Base-by-base conservation (phyloP, 2,113 vertebrate species). In the Leptobrachium ailaonicum region DNA sequence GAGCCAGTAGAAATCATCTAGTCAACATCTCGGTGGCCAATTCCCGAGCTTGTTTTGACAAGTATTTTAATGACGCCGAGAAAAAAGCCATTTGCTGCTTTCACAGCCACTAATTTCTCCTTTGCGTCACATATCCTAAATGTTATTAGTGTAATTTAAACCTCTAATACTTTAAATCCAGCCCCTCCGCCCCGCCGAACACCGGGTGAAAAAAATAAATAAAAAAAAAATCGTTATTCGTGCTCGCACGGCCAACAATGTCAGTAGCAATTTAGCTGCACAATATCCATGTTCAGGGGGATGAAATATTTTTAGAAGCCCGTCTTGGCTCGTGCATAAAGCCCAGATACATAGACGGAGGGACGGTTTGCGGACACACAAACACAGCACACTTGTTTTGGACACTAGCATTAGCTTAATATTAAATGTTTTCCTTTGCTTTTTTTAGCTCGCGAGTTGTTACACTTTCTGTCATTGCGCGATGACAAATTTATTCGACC, bases 121-220 rank as follows among this genome's bases (percentile, higher is more conserved):
- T 44, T 32, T 62, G 71, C 42, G 53, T 69, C 63, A 50, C 44
- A 75, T 68, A 81, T 81, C 79, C 72, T 75, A 50, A 75, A 74
- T 81, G 79, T 75, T 81, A 81, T 81, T 81, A 81, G 54, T 69
- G 79, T 81, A 74, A 81, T 74, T 68, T 69, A 74, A 80, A 60
- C 71, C 71, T 73, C 50, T 80, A 80, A 80, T 80, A 63, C 71
- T 75, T 75, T 62, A 74, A 74, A 80, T 80, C 63, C 64, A 63
- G 62, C 78, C 20, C 78, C 78, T 80, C 64, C 50, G 11, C 13
- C 32, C 73, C 66, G 53, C 72, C 78, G 9, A 74, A 80, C 71
- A 68, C 71, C 50, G 45, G 75, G 45, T 74, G 67, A 74, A 67
- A 68, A 77, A 32, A 32, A 32, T 32, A 32, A 32, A 32, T 32